Evolutionary conservation across 2,113 vertebrate genomes (phyloP).

Genomic region (Chionodraco myersi): DNA sequence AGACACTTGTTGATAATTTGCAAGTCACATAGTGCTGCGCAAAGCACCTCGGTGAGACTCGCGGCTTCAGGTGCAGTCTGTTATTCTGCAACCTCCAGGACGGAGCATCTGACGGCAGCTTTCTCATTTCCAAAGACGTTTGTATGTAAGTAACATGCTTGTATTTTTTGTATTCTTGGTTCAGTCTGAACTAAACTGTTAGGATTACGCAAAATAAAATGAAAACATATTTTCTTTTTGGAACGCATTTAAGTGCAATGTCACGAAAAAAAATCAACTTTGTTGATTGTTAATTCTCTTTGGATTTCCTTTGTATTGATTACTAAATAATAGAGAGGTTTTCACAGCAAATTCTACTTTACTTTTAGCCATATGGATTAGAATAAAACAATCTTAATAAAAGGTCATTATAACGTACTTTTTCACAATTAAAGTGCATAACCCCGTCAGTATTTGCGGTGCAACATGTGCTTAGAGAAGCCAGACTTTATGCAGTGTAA

Average conservation of each 20-base stretch:
- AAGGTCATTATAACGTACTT: not conserved
- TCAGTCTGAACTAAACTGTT: not conserved
- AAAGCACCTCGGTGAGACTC: not conserved
- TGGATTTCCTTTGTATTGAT: not conserved
- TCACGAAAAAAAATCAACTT: not conserved
- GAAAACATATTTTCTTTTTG: not conserved
- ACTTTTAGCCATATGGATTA: not conserved
- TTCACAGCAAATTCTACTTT: not conserved
- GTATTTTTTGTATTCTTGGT: not conserved
- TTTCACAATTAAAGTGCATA: not conserved
- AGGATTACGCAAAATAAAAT: not conserved
- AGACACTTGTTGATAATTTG: no score
- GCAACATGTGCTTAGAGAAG: not conserved
- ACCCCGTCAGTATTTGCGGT: not conserved
- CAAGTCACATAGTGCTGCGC: not conserved
- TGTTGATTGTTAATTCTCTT: not conserved
- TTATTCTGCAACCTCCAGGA: not conserved
- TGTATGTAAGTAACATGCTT: slow-evolving; percentile 19
- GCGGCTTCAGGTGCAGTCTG: slow-evolving; percentile 2
- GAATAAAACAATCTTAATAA: not conserved
- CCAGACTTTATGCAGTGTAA: not conserved
- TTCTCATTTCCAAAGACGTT: not conserved
- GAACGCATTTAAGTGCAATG: not conserved
- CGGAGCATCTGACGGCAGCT: not conserved
- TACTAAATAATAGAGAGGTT: not conserved